Percentiles rank a stretch among this genome's conserved stretches.
Evolutionary conservation across 2,797 vertebrate genomes (phyloP).

Genomic region (Gila robusta): DNA sequence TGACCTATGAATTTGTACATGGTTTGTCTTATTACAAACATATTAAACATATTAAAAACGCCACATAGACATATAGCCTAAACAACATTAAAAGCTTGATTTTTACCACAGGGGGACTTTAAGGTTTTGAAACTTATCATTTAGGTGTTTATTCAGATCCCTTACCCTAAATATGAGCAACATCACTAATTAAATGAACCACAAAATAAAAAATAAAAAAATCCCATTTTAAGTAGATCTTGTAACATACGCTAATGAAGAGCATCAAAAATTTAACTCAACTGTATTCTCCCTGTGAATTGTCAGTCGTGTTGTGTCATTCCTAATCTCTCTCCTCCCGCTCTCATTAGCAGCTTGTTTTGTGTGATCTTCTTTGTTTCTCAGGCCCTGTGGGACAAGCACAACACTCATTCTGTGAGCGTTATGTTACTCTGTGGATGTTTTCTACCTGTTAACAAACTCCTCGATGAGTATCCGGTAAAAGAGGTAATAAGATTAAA

Average conservation of each 20-base stretch:
- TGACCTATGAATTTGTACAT: too few relatives aligned
- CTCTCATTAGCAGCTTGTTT: slow-evolving; percentile 73
- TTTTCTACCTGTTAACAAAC: slow-evolving; percentile 5
- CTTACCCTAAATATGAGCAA: background rate
- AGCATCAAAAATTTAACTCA: slow-evolving; percentile 17
- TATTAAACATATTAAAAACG: too few relatives aligned
- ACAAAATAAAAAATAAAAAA: too few relatives aligned
- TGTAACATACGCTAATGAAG: background rate
- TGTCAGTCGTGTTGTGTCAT: slow-evolving; percentile 70
- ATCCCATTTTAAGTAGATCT: too few relatives aligned
- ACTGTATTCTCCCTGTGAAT: slow-evolving; percentile 70
- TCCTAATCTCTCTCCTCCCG: slow-evolving; percentile 75
- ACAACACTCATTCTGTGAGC: too few relatives aligned
- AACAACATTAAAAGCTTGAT: too few relatives aligned
- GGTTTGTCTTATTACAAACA: too few relatives aligned
- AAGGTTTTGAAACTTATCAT: background rate
- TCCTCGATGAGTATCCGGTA: too few relatives aligned
- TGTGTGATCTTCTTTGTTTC: slow-evolving; percentile 72
- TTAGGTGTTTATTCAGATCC: background rate
- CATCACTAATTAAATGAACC: background rate
- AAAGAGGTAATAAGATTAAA: background rate
- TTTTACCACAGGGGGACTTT: too few relatives aligned
- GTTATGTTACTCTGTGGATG: too few relatives aligned
- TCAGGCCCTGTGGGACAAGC: background rate
- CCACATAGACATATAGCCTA: too few relatives aligned